Percentiles rank a stretch among this genome's conserved stretches.
phyloP scores from a whole-genome alignment of 2,797 vertebrate species.

The Darevskia mixta region DNA sequence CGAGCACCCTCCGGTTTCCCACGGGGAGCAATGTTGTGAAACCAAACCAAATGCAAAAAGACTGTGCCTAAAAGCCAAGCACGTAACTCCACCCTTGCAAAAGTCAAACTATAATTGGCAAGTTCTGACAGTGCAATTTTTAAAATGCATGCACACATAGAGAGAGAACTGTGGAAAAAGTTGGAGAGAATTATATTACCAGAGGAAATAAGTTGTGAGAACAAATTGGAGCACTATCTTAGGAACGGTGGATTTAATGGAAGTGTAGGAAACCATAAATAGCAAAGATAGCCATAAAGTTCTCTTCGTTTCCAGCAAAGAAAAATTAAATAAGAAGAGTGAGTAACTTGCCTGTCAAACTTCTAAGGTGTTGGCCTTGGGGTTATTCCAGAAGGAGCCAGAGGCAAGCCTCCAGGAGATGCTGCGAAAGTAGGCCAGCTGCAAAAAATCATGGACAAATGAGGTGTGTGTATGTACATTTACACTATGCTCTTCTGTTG shows the following conservation, averaged over 20 bases:
- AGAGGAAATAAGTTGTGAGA: slow-evolving; percentile 47
- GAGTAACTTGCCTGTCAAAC: slow-evolving; percentile 46
- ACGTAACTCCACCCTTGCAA: not conserved
- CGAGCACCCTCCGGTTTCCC: not conserved
- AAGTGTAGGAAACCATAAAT: slow-evolving; percentile 56
- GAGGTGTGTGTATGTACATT: slow-evolving; percentile 13
- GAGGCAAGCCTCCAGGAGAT: slow-evolving; percentile 27
- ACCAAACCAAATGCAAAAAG: not conserved
- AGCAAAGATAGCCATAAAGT: slow-evolving; percentile 48
- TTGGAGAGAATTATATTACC: slow-evolving; percentile 33
- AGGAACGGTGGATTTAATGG: slow-evolving; percentile 34
- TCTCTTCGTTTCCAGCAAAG: slow-evolving; percentile 45
- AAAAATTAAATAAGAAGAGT: slow-evolving; percentile 49
- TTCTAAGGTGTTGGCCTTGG: slow-evolving; percentile 44
- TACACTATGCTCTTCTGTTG: slow-evolving; percentile 2
- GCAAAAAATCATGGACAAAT: not conserved
- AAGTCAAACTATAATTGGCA: not conserved
- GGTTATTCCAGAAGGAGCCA: slow-evolving; percentile 43
- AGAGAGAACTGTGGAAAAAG: slow-evolving; percentile 13
- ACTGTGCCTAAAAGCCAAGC: not conserved
- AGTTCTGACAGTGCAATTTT: not conserved
- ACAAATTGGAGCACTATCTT: slow-evolving; percentile 46
- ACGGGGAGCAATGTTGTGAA: not conserved
- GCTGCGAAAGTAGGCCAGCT: slow-evolving; percentile 40
- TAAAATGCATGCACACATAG: not conserved